These are phyloP conservation scores for Pachyrhynchus sulphureomaculatus DNA, from an alignment of 1,140 invertebrate species.

Conservation along the genomic window DNA sequence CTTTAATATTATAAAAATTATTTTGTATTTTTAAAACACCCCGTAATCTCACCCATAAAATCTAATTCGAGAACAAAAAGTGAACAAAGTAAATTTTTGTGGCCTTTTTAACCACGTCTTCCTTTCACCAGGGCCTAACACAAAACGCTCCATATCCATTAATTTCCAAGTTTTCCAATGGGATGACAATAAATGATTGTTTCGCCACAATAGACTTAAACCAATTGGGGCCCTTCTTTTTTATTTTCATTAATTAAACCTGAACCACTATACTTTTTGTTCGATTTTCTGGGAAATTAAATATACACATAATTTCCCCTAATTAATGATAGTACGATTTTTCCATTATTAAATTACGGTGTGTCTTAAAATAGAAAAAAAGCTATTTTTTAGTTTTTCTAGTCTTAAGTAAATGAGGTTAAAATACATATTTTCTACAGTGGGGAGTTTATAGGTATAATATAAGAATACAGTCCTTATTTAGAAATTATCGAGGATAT, in stretches of 20 bases:
- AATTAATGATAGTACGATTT: neutral
- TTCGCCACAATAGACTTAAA: conserved; percentile 21
- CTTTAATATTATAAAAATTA: too few relatives aligned
- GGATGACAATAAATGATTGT: conserved; percentile 31
- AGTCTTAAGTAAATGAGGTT: too few relatives aligned
- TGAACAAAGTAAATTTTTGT: conserved; percentile 20
- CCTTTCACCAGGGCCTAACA: conserved; percentile 10
- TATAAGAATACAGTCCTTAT: too few relatives aligned
- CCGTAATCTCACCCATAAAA: neutral
- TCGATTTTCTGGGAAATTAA: conserved; percentile 2
- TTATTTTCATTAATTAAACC: conserved; percentile 29
- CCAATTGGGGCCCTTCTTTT: conserved; percentile 10
- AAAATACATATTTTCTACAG: too few relatives aligned
- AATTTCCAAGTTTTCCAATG: conserved; percentile 30
- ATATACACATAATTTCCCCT: neutral
- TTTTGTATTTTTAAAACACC: too few relatives aligned
- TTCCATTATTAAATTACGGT: too few relatives aligned
- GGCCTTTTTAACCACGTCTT: conserved; percentile 7
- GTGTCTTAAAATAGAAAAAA: too few relatives aligned
- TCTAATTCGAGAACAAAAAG: conserved; percentile 10
- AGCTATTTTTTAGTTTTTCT: too few relatives aligned
- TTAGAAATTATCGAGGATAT: too few relatives aligned
- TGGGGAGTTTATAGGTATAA: too few relatives aligned
- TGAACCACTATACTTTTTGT: conserved; percentile 10
- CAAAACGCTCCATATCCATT: conserved; percentile 30